phyloP scores from a whole-genome alignment of 2,113 vertebrate species.

The Mystacornis crossleyi region DNA sequence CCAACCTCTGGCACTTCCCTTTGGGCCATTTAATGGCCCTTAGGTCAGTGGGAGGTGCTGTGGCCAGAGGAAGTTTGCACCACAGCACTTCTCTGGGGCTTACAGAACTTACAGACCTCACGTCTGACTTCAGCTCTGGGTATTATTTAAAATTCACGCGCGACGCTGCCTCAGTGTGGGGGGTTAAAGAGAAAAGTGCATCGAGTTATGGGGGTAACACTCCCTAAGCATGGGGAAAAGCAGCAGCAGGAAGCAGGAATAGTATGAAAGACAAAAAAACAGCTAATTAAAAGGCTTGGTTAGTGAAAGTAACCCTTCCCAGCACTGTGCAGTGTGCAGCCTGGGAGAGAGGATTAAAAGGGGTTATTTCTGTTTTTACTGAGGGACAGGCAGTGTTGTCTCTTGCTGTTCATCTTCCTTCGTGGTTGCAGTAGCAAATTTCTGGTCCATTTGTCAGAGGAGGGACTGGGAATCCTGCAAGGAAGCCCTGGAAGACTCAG shows the following conservation, averaged over 20 bases:
- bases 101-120: neutral
- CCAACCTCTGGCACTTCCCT: neutral
- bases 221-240: neutral
- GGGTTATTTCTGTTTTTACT: neutral
- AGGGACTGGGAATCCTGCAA: neutral
- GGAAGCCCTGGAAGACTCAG: neutral
- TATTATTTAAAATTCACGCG: neutral
- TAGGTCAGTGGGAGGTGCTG: neutral
- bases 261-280: neutral
- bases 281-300: neutral
- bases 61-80: neutral
- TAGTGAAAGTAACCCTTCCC: neutral
- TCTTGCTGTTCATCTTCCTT: neutral
- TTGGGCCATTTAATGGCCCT: neutral
- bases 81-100: neutral
- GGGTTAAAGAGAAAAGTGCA: neutral
- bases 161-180: neutral
- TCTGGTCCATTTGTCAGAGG: neutral
- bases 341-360: neutral
- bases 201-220: neutral
- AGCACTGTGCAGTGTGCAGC: neutral
- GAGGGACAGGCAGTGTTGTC: neutral
- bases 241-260: neutral
- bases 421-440: neutral
- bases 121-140: neutral